A percentile compares a stretch with the other conserved stretches of the same genome.
phyloP scores from a whole-genome alignment of 2,113 vertebrate genomes.

The Myotis brandtii region DNA sequence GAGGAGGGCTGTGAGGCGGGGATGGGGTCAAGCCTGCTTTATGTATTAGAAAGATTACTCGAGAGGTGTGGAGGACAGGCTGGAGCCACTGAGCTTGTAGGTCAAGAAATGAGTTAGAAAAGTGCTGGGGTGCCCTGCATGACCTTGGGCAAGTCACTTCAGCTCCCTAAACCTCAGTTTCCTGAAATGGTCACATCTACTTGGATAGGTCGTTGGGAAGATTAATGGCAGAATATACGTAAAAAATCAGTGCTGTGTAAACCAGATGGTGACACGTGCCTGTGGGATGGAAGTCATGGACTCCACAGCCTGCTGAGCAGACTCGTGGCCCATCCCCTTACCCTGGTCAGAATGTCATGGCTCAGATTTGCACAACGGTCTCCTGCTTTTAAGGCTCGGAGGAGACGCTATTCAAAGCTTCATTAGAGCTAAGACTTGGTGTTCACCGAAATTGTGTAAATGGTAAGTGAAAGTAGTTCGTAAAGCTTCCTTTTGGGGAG shows the following conservation, averaged over 20 bases:
- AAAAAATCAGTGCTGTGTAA: background rate
- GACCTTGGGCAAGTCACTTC: background rate
- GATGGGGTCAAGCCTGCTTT: background rate
- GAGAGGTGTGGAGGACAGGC: background rate
- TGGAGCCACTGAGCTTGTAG: background rate
- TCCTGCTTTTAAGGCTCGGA: background rate
- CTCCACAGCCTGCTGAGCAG: background rate
- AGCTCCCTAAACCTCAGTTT: background rate
- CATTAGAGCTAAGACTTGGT: background rate
- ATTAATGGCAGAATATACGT: background rate
- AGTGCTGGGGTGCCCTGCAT: background rate
- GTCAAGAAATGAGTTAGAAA: background rate
- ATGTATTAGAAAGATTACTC: background rate
- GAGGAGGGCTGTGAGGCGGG: background rate
- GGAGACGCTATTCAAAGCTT: background rate
- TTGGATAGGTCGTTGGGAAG: background rate
- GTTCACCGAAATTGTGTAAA: background rate
- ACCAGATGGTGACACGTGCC: background rate
- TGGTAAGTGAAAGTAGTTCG: conserved; percentile 4
- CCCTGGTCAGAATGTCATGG: background rate
- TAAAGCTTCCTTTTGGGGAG: background rate
- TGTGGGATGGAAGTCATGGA: background rate
- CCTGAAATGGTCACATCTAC: background rate
- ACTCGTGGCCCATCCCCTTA: background rate
- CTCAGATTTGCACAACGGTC: background rate